These are phyloP conservation scores for Pectinophora gossypiella DNA, from an alignment of 1,140 invertebrate species.

Conservation along the genomic window DNA sequence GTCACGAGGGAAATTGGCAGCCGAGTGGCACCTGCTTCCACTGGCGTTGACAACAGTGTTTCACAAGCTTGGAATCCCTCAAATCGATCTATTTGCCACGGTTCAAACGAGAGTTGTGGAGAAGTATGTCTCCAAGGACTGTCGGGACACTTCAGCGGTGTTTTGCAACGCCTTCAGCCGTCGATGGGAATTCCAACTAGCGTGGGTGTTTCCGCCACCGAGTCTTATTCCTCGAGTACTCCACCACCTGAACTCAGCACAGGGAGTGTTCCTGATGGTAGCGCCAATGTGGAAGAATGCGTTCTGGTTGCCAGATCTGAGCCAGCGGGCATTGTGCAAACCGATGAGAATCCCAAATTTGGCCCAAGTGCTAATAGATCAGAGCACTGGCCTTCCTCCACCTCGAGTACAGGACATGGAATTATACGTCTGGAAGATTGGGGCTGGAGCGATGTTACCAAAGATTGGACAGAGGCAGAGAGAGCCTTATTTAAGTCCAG, in stretches of 20 bases:
- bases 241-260: conserved; percentile 11
- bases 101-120: conserved; percentile 27
- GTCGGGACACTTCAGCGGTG: conserved; percentile 24
- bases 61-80: conserved; percentile 29
- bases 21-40: conserved; percentile 4
- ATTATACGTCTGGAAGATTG: conserved; percentile 18
- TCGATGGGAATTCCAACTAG: conserved; percentile 15
- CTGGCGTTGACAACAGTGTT: neutral
- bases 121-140: conserved; percentile 21
- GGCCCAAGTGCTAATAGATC: conserved; percentile 16
- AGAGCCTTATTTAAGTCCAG: conserved; percentile 9
- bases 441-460: conserved; percentile 20
- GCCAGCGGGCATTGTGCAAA: conserved; percentile 10
- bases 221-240: conserved; percentile 19
- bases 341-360: conserved; percentile 16
- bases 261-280: conserved; percentile 18
- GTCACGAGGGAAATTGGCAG: conserved; percentile 31
- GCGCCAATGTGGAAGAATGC: conserved; percentile 18
- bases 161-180: conserved; percentile 32
- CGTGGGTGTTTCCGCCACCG: conserved; percentile 26
- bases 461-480: conserved; percentile 11
- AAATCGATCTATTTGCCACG: conserved; percentile 45
- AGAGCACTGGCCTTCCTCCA: conserved; percentile 14
- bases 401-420: conserved; percentile 22
- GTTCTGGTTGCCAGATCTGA: conserved; percentile 21